Evolutionary conservation across 2,888 invertebrate genomes (phyloP).

Genomic region (Thereva nobilitata): DNA sequence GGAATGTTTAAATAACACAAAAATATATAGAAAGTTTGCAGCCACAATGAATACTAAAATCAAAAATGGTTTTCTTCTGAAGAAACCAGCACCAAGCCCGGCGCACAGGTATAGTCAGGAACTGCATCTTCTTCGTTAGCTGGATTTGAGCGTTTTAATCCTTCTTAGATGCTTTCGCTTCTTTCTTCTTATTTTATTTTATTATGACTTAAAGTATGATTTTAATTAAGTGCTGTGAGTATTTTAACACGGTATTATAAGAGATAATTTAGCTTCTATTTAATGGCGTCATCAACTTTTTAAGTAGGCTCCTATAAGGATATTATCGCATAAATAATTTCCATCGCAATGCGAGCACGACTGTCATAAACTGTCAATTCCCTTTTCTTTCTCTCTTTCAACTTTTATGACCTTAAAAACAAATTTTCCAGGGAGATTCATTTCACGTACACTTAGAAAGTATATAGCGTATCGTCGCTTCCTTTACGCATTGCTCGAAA

Average conservation of each 20-base stretch:
- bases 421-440: slow-evolving; percentile 25
- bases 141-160: too few species aligned
- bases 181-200: too few species aligned
- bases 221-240: too few species aligned
- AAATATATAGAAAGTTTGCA: slow-evolving; percentile 25
- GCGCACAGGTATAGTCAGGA: too few species aligned
- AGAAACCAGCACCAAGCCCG: too few species aligned
- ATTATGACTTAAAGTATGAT: too few species aligned
- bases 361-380: slow-evolving; percentile 21
- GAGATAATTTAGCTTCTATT: neutral
- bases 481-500: slow-evolving; percentile 12
- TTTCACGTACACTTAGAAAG: neutral
- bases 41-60: slow-evolving; percentile 30
- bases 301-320: slow-evolving; percentile 24
- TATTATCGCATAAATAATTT: slow-evolving; percentile 30
- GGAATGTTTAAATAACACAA: slow-evolving; percentile 33
- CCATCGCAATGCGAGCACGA: slow-evolving; percentile 9
- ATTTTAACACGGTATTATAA: too few species aligned
- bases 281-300: slow-evolving; percentile 18
- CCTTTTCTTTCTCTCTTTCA: slow-evolving; percentile 14
- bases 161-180: too few species aligned
- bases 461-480: neutral
- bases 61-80: too few species aligned
- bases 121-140: too few species aligned
- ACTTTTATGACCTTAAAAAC: slow-evolving; percentile 28